phyloP scores from a whole-genome alignment of 2,888 invertebrate species.

The Tipula lateralis region DNA sequence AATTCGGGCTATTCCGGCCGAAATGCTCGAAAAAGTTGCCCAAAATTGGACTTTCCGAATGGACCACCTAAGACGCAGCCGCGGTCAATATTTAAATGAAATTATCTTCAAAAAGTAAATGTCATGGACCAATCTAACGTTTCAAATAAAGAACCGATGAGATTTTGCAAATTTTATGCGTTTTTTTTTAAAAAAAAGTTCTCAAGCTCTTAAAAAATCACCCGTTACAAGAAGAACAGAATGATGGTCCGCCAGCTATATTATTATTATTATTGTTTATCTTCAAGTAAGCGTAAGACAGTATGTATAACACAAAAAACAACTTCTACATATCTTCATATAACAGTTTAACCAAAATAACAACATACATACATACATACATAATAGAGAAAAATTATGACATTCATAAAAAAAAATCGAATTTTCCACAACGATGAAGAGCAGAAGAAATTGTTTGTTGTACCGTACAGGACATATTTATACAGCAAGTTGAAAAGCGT shows the following conservation, averaged over 20 bases:
- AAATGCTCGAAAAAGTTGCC: too few species aligned
- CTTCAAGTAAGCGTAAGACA: neutral
- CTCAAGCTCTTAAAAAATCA: too few species aligned
- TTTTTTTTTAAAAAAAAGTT: too few species aligned
- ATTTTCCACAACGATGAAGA: neutral
- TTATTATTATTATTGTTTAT: neutral
- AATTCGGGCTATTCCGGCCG: too few species aligned
- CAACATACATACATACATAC: neutral
- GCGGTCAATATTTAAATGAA: too few species aligned
- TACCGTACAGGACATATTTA: neutral
- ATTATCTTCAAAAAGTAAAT: too few species aligned
- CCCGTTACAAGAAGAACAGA: neutral
- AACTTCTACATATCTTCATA: neutral
- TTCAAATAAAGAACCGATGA: too few species aligned
- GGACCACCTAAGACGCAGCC: too few species aligned
- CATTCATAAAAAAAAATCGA: neutral
- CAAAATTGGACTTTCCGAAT: too few species aligned
- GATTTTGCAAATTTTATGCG: too few species aligned
- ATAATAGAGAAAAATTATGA: neutral
- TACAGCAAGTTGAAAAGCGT: neutral
- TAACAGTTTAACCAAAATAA: constrained; percentile 24
- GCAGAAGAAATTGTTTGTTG: neutral
- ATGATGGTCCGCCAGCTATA: neutral
- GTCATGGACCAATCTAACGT: too few species aligned
- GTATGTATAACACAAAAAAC: neutral